Base-by-base conservation (phyloP, 2,888 invertebrate species). In the Drosophila lacicola region DNA sequence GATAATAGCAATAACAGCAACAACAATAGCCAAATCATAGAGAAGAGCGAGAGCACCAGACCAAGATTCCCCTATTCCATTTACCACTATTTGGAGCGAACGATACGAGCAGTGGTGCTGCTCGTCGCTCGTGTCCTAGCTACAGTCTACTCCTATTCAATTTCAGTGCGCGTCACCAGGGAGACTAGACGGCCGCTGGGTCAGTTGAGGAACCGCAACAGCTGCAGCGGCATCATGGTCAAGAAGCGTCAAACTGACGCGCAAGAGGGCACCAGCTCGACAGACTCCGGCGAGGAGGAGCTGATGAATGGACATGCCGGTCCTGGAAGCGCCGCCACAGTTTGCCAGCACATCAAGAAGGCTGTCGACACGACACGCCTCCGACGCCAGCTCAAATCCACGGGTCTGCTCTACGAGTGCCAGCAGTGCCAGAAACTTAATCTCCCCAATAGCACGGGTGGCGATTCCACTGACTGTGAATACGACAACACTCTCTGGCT, bases 161-260 rank as follows among this genome's bases (percentile, higher is more conserved):
- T 70, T 65, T 54, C 70, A 70, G 74, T 55, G 75, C 19, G 53
- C 10, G 54, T 33, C 42, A 39, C 46, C 10, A 33, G 55, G 49
- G 46, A 29, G 61, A 29, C 33, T 45, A 60, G 42, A 60, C n/a
- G 51, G 74, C 77, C 77, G 74, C 76, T 72, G 68, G 47, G 58
- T 56, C 50, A 66, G 76, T 60, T 56, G 71, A 51, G 19, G 9
- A 37, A 41, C 9, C 13, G 44, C 39, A 41, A 49, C 54, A 60
- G 49, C 50, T 42, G 42, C 71, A 44, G 66, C 65, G 65, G 55
- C 68, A 62, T 10, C 91, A 96, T 96, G 96, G 95, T 94, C 64
- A 96, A 95, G 93, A 96, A 95, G 93, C 94, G 95, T 91, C 95
- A 96, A 91, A 95, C 95, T 83, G 95, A 95, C 86, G 95, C 94